These are phyloP conservation scores for Dicyrtomina minuta DNA, from an alignment of 2,888 invertebrate species.

Conservation along the genomic window DNA sequence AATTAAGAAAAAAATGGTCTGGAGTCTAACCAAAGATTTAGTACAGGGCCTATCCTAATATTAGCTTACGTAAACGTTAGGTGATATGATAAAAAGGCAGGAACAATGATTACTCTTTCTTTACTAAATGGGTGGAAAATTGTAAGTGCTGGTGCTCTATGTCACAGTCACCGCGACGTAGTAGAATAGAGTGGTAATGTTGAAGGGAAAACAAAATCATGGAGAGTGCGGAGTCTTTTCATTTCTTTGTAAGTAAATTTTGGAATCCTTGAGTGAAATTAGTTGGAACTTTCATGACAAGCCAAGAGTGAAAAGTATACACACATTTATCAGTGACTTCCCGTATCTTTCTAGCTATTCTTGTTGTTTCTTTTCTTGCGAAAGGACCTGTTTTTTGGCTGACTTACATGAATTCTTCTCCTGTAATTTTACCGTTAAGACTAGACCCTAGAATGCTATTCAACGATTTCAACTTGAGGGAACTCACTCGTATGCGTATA, in stretches of 20 bases:
- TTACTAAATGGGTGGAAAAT: background rate
- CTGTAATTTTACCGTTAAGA: no score
- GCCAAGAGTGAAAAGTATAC: constrained; percentile 16
- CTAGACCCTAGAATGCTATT: background rate
- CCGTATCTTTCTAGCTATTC: background rate
- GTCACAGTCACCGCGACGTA: background rate
- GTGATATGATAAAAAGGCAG: no score
- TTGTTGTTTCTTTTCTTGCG: background rate
- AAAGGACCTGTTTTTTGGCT: constrained; percentile 10
- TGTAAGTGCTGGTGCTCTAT: constrained; percentile 5
- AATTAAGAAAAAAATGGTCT: no score
- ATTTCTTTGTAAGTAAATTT: constrained; percentile 24
- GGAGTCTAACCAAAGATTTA: no score
- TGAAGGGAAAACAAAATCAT: background rate
- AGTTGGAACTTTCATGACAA: constrained; percentile 26
- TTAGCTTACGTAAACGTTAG: no score
- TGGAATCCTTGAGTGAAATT: constrained; percentile 27
- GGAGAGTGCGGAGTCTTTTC: constrained; percentile 13
- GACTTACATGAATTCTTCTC: constrained; percentile 17
- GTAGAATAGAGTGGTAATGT: background rate
- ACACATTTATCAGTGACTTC: background rate
- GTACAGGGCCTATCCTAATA: no score
- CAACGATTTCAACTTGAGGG: background rate
- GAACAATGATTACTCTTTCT: no score
- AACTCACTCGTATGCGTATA: background rate